phyloP scores from a whole-genome alignment of 2,888 invertebrate species.

The Ectobius pallidus region DNA sequence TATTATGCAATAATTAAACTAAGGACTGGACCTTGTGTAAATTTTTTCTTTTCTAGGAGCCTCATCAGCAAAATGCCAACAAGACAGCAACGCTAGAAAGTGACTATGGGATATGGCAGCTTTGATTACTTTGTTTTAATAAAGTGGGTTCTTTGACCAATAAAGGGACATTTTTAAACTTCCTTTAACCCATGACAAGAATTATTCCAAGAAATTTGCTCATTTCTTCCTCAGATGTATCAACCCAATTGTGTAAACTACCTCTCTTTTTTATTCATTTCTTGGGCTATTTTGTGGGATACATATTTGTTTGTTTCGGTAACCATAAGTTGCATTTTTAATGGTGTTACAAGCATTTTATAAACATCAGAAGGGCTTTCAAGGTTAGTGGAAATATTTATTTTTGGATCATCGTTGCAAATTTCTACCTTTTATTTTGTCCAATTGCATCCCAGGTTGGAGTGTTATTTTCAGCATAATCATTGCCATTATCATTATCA shows the following conservation, averaged over 20 bases:
- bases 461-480: not conserved
- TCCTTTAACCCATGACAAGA: no score
- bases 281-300: not conserved
- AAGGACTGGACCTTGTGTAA: not conserved
- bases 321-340: not conserved
- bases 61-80: no score
- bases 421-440: not conserved
- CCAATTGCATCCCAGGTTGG: not conserved
- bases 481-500: not conserved
- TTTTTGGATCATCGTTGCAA: not conserved
- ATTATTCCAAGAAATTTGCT: no score
- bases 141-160: no score
- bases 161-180: no score
- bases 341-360: not conserved
- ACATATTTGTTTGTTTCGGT: not conserved
- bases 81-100: no score
- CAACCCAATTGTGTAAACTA: no score
- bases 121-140: not conserved
- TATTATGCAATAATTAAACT: not conserved
- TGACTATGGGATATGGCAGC: not conserved
- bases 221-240: no score
- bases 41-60: not conserved
- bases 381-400: not conserved
- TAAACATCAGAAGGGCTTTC: not conserved
- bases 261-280: no score